A percentile compares a stretch with the other conserved stretches of the same genome.
Conservation (phyloP, 2,888 invertebrate genomes). For the Aplocera efformata region DNA sequence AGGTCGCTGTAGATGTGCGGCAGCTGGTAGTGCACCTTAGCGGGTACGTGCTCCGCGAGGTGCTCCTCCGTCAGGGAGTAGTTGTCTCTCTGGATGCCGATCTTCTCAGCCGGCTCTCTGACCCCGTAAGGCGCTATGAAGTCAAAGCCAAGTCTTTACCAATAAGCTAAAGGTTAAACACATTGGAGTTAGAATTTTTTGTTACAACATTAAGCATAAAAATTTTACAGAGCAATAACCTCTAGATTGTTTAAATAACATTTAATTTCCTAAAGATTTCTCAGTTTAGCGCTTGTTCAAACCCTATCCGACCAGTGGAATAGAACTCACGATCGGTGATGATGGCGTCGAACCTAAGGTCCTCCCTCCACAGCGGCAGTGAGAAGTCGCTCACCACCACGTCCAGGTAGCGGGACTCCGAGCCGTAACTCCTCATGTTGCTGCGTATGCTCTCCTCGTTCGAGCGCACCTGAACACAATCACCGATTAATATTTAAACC, state of each 20-base stretch:
- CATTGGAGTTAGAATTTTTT: too few relatives aligned
- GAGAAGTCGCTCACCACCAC: slow-evolving; percentile 96
- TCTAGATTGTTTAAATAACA: too few relatives aligned
- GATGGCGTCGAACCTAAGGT: slow-evolving; percentile 91
- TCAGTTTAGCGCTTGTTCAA: too few relatives aligned
- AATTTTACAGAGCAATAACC: too few relatives aligned
- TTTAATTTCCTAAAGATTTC: too few relatives aligned
- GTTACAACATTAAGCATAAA: too few relatives aligned
- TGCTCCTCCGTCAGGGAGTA: slow-evolving; percentile 84
- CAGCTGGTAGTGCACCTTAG: slow-evolving; percentile 92
- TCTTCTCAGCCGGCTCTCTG: slow-evolving; percentile 93
- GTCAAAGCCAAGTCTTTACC: not conserved
- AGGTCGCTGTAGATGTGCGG: slow-evolving; percentile 92
- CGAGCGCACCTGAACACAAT: slow-evolving; percentile 75
- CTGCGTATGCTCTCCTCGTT: slow-evolving; percentile 92
- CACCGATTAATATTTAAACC: not conserved
- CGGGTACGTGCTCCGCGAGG: slow-evolving; percentile 86
- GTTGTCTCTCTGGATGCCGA: slow-evolving; percentile 84
- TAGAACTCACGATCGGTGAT: slow-evolving; percentile 94
- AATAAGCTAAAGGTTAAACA: too few relatives aligned
- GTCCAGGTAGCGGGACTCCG: slow-evolving; percentile 88
- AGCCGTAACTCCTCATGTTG: slow-evolving; percentile 94
- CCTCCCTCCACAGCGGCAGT: slow-evolving; percentile 86
- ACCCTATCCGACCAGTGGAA: too few relatives aligned
- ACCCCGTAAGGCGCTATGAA: slow-evolving; percentile 97